Percentiles rank a stretch among this genome's conserved stretches.
These are phyloP conservation scores for Nettapus auritus DNA, from an alignment of 2,113 vertebrate genomes.

Conservation along the genomic window DNA sequence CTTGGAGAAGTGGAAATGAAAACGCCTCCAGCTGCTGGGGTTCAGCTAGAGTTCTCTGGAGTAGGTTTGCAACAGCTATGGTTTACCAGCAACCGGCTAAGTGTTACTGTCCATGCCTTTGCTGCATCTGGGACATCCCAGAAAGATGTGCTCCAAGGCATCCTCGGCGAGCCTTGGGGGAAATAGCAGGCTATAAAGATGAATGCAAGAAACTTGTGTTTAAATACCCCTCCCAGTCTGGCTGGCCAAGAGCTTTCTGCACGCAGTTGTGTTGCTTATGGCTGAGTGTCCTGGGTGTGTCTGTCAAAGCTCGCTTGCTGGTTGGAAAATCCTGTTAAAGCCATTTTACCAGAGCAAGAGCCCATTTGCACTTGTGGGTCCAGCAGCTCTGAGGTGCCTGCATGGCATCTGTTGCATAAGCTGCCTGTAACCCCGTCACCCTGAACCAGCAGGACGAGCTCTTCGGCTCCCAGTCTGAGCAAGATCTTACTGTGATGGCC, in stretches of 20 bases:
- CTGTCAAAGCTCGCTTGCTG: neutral
- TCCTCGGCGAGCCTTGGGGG: neutral
- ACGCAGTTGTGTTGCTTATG: neutral
- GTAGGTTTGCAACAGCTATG: neutral
- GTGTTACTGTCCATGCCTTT: neutral
- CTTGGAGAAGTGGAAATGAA: slow-evolving; percentile 43
- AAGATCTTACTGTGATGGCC: neutral
- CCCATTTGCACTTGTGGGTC: neutral
- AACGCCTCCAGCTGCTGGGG: slow-evolving; percentile 27
- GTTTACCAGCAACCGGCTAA: neutral
- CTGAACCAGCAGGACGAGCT: neutral
- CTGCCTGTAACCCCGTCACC: neutral
- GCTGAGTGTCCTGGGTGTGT: slow-evolving; percentile 40
- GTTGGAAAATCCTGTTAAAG: slow-evolving; percentile 17
- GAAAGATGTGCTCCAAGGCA: neutral
- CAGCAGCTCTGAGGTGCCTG: neutral
- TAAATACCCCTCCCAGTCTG: slow-evolving; percentile 16
- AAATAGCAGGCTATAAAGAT: slow-evolving; percentile 25
- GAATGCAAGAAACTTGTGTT: slow-evolving; percentile 14
- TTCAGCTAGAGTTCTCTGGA: slow-evolving; percentile 41
- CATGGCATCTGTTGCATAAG: neutral
- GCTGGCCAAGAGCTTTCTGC: neutral
- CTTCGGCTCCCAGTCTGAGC: neutral
- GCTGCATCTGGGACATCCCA: neutral
- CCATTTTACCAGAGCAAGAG: neutral